Conservation (phyloP, 2,888 invertebrate species). For the Amphiduros pacificus region DNA sequence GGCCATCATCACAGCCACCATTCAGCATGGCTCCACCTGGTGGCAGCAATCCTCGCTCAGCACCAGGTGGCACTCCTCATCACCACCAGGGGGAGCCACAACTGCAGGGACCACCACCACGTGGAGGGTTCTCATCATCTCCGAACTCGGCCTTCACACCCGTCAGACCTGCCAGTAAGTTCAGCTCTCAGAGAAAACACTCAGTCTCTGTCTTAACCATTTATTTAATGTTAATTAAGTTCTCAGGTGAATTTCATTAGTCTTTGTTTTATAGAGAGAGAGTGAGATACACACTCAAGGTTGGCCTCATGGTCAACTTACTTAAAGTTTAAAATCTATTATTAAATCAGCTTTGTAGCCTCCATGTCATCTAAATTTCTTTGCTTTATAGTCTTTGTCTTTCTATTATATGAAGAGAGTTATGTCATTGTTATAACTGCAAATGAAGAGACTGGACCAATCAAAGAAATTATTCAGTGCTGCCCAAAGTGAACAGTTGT, state of each 20-base stretch:
- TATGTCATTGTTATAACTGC: too few relatives aligned
- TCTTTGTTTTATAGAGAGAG: too few relatives aligned
- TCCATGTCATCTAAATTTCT: too few relatives aligned
- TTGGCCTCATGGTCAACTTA: not conserved
- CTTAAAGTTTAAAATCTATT: not conserved
- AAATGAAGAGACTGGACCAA: too few relatives aligned
- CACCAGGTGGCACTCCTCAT: not conserved
- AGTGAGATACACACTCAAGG: too few relatives aligned
- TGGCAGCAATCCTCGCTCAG: not conserved
- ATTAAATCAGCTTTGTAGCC: not conserved
- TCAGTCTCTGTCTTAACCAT: too few relatives aligned
- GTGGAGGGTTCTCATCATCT: constrained; percentile 29
- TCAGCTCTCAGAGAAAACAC: not conserved
- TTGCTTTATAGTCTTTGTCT: too few relatives aligned
- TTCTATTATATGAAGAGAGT: too few relatives aligned
- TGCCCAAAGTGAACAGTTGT: too few relatives aligned
- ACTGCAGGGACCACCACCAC: constrained; percentile 4
- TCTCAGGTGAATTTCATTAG: too few relatives aligned
- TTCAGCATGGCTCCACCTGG: constrained; percentile 12
- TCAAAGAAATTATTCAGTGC: too few relatives aligned
- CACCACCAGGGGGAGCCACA: constrained; percentile 5
- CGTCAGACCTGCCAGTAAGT: constrained; percentile 31
- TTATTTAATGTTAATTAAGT: too few relatives aligned
- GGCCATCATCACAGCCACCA: not conserved
- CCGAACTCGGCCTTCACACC: constrained; percentile 54